Conservation (phyloP, 2,797 vertebrate species). For the Petrocephalus sullivani region DNA sequence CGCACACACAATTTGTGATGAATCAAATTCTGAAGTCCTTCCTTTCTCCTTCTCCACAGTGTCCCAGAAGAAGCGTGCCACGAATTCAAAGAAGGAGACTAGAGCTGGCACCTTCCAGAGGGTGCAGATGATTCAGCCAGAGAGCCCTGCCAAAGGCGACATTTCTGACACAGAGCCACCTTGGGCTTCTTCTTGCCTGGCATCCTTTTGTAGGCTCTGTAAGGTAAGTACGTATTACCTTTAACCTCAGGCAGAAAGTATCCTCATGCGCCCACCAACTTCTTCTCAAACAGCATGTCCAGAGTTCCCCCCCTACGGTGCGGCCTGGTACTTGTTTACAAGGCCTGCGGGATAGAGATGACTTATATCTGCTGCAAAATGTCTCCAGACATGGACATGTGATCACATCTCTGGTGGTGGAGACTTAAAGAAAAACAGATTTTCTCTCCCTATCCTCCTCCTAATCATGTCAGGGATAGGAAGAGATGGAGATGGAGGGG, state of each 20-base stretch:
- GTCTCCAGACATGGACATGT: constrained; percentile 32
- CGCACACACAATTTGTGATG: not conserved
- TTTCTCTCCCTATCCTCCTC: not conserved
- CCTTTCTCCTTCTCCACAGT: not conserved
- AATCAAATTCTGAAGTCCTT: not conserved
- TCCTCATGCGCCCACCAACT: not conserved
- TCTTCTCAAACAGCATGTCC: not conserved
- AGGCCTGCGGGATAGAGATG: not conserved
- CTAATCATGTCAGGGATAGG: constrained; percentile 14
- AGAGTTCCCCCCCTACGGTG: not conserved
- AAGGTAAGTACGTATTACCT: not conserved
- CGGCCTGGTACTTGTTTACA: not conserved
- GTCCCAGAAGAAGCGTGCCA: not conserved
- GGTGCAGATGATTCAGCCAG: not conserved
- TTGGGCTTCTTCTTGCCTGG: constrained; percentile 10
- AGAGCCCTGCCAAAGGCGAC: not conserved
- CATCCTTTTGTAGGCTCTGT: not conserved
- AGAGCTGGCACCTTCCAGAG: not conserved
- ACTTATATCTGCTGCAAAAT: not conserved
- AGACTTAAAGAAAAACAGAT: constrained; percentile 9
- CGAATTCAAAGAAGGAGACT: not conserved
- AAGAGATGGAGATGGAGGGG: not conserved
- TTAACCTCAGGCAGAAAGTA: not conserved
- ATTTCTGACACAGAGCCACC: constrained; percentile 13
- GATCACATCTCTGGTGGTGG: constrained; percentile 22